phyloP scores from a whole-genome alignment of 1,140 invertebrate genomes.

The Acromyrmex charruanus region DNA sequence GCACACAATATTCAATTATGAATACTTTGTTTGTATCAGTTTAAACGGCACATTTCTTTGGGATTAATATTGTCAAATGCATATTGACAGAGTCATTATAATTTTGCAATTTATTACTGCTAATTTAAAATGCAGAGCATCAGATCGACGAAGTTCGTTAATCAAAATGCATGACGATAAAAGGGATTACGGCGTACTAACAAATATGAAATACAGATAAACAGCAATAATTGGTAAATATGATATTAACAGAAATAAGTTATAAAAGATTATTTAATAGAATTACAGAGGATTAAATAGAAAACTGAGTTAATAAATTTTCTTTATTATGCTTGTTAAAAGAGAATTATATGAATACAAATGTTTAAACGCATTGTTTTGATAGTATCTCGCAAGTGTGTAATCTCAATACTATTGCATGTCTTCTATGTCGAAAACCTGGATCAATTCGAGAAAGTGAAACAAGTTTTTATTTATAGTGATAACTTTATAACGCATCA shows the following conservation, averaged over 20 bases:
- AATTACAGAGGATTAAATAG: not conserved
- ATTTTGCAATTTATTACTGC: slow-evolving; percentile 12
- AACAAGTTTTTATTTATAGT: not conserved
- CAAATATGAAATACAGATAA: slow-evolving; percentile 11
- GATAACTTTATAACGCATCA: slow-evolving; percentile 11
- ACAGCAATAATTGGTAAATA: not conserved
- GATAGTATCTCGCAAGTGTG: not conserved
- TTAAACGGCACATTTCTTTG: not conserved
- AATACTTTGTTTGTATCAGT: not conserved
- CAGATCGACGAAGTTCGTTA: not conserved
- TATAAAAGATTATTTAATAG: not conserved
- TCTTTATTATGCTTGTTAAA: not conserved
- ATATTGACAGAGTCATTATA: slow-evolving; percentile 16
- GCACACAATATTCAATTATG: slow-evolving; percentile 6
- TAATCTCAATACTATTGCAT: not conserved
- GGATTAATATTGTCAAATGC: slow-evolving; percentile 30
- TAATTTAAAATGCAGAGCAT: slow-evolving; percentile 14
- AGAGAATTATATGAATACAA: not conserved
- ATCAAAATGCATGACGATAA: slow-evolving; percentile 3
- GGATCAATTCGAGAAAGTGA: not conserved
- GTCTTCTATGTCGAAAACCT: not conserved
- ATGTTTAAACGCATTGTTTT: not conserved
- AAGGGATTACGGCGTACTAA: not conserved
- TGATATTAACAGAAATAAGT: slow-evolving; percentile 8
- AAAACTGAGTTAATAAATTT: not conserved